Evolutionary conservation across 2,113 vertebrate genomes (phyloP).

Genomic region (Willisornis vidua): DNA sequence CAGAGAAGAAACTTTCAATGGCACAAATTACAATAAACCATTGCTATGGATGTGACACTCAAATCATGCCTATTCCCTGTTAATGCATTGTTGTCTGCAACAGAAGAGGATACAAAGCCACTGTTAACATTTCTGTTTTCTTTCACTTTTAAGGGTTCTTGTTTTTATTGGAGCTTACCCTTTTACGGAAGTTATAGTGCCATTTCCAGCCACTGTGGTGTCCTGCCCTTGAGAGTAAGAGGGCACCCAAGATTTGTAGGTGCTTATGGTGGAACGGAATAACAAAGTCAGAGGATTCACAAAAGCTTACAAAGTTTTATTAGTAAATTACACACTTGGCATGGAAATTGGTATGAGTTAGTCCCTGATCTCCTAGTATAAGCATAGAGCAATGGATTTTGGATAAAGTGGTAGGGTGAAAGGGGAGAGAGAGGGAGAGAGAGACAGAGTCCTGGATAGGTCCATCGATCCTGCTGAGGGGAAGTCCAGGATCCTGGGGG

Average conservation of each 20-base stretch:
- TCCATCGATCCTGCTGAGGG: background rate
- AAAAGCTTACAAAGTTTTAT: background rate
- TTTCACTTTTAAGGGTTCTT: background rate
- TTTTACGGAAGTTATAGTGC: accelerated
- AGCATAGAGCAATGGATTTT: background rate
- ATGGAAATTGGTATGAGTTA: background rate
- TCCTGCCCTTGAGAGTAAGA: background rate
- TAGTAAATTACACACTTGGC: background rate
- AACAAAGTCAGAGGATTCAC: background rate
- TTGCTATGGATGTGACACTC: background rate
- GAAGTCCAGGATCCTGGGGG: background rate
- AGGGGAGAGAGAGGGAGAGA: background rate
- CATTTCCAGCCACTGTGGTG: background rate
- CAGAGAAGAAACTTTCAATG: background rate
- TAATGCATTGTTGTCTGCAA: background rate
- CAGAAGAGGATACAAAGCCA: background rate
- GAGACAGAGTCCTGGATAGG: background rate
- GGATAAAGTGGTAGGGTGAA: background rate
- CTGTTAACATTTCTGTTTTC: background rate
- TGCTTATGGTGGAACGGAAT: background rate
- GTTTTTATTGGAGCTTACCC: background rate
- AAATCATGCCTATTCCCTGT: background rate
- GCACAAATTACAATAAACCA: background rate
- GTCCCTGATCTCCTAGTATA: background rate
- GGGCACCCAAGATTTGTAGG: background rate